phyloP scores from a whole-genome alignment of 2,113 vertebrate species.

The Dicrurus megarhynchus region DNA sequence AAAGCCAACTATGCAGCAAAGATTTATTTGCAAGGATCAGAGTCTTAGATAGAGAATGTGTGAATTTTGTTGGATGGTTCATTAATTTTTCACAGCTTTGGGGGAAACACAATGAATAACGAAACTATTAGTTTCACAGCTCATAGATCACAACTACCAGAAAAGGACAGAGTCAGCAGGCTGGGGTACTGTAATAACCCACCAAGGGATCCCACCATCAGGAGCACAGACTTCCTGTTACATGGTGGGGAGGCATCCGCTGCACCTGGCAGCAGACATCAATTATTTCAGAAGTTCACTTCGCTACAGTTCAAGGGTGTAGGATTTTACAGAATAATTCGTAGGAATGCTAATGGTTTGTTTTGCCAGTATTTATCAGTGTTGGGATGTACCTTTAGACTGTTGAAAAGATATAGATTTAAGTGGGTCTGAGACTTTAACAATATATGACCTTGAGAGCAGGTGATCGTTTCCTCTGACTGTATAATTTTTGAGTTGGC shows the following conservation, averaged over 20 bases:
- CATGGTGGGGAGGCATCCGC: not conserved
- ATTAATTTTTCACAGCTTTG: not conserved
- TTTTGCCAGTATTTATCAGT: not conserved
- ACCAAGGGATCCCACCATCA: not conserved
- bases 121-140: not conserved
- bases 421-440: not conserved
- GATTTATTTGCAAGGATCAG: not conserved
- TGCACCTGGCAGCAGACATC: not conserved
- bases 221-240: not conserved
- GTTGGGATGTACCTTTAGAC: not conserved
- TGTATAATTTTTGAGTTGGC: not conserved
- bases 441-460: not conserved
- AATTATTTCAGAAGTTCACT: not conserved
- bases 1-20: not conserved
- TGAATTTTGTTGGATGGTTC: not conserved
- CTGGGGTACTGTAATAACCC: not conserved
- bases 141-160: not conserved
- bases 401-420: not conserved
- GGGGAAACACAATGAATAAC: not conserved
- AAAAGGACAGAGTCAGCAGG: not conserved
- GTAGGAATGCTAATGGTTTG: not conserved
- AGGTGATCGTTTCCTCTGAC: not conserved
- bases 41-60: not conserved
- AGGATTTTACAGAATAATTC: not conserved
- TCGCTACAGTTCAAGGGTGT: not conserved